These are phyloP conservation scores for Gymnoscopelus braueri DNA, from an alignment of 2,797 vertebrate genomes.

Conservation along the genomic window DNA sequence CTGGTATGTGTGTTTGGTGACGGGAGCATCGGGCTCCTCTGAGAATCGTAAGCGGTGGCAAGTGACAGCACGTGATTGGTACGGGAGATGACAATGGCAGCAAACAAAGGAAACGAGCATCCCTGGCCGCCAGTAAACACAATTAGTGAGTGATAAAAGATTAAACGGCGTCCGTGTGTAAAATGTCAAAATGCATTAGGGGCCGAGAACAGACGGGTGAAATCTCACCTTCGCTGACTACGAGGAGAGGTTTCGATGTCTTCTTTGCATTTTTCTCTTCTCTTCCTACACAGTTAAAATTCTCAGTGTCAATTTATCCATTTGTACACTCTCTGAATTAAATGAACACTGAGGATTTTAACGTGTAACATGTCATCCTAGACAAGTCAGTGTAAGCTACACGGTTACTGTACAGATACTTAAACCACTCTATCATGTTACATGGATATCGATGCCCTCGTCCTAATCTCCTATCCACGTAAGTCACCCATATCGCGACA, in stretches of 20 bases:
- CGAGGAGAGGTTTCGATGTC: constrained; percentile 34
- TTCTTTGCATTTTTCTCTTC: constrained; percentile 9
- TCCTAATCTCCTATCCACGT: constrained; percentile 66
- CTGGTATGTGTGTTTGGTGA: constrained; percentile 26
- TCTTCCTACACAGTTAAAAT: too few relatives aligned
- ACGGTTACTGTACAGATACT: constrained; percentile 62
- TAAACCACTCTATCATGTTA: constrained; percentile 60
- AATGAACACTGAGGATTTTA: too few relatives aligned
- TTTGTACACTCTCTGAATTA: too few relatives aligned
- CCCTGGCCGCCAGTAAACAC: constrained; percentile 51
- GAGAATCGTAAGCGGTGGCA: constrained; percentile 9
- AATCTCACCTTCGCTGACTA: constrained; percentile 35
- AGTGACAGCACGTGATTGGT: constrained; percentile 15
- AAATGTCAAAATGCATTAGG: constrained; percentile 57
- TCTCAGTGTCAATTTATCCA: too few relatives aligned
- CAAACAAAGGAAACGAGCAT: constrained; percentile 28
- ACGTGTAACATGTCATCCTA: too few relatives aligned
- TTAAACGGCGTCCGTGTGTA: constrained; percentile 45
- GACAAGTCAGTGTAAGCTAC: constrained; percentile 44
- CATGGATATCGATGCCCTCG: constrained; percentile 58
- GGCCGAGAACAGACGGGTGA: constrained; percentile 21
- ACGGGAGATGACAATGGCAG: constrained; percentile 19
- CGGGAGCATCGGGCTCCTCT: constrained; percentile 6
- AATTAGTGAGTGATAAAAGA: constrained; percentile 59
- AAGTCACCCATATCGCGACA: constrained; percentile 50